Evolutionary conservation across 2,888 invertebrate species (phyloP), one percentile per base, ranked within the genome.

Genomic region (Anthoptus insignis): DNA sequence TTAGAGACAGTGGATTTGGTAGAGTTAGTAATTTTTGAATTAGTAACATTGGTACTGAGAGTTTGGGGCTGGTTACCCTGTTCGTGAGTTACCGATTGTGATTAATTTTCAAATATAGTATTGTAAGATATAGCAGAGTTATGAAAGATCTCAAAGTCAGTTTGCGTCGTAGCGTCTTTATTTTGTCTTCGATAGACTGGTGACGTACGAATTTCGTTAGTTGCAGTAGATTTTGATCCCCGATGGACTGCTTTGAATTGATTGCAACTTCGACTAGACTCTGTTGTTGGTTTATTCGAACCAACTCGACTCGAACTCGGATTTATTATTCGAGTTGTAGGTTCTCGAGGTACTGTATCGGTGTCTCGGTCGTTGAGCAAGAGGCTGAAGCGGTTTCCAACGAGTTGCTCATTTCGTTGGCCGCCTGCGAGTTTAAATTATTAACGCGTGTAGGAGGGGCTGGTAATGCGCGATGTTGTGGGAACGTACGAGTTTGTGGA

Each of bases 41-140:
- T 67, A 14, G 66, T 64, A 64, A 58, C 65, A 16, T 57, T n/a
- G 54, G 39, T 53, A 58, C 56, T 50, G 14, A 66, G 67, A 42
- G 61, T 67, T 70, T 67, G 72, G 66, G 67, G 65, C 65, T 68
- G 69, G 66, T 49, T 69, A 69, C 68, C 66, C 68, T 69, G 68
- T 69, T 64, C 65, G 59, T 68, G 39, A 52, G 66, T 42, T 60
- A 37, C 39, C 13, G 60, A 57, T 34, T 13, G 32, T 9, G 47
- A 22, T n/a, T n/a, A 29, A 34, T n/a, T 39, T n/a, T 59, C 11
- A 29, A 21, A 32, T 16, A 11, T 19, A 27, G 37, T 60, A 19
- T 42, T 39, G 19, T 47, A 22, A 47, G 22, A 22, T 24, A 24
- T 24, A 47, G n/a, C 3, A 27, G 37, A 34, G 14, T 42, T 39